Percentiles rank a stretch among this genome's conserved stretches.
These are phyloP conservation scores for Semotilus atromaculatus DNA, from an alignment of 2,797 vertebrate species.

Conservation along the genomic window DNA sequence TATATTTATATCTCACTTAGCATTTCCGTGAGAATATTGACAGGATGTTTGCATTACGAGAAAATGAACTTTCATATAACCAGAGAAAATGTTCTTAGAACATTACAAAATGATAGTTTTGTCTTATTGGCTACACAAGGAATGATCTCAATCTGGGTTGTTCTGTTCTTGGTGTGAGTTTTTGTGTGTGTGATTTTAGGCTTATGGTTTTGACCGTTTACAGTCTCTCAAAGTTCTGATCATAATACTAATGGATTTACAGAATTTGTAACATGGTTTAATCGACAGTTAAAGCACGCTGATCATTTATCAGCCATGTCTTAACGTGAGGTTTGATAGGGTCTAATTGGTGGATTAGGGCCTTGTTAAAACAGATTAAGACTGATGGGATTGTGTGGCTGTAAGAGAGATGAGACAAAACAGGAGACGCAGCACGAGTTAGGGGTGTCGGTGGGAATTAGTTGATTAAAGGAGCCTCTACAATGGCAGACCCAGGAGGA, in stretches of 20 bases:
- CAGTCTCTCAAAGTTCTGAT: neutral
- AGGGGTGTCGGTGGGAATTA: conserved; percentile 62
- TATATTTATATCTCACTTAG: neutral
- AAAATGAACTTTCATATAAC: neutral
- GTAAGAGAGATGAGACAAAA: conserved; percentile 44
- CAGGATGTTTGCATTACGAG: neutral
- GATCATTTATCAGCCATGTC: conserved; percentile 51
- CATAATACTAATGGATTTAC: neutral
- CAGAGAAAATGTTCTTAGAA: neutral
- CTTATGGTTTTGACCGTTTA: neutral
- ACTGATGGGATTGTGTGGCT: conserved; percentile 59
- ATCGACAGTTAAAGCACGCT: conserved; percentile 30
- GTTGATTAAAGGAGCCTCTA: conserved; percentile 63
- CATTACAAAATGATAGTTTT: neutral
- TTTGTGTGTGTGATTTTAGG: neutral
- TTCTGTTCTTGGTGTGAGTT: neutral
- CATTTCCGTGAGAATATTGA: neutral
- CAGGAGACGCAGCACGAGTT: conserved; percentile 26
- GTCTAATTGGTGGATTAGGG: conserved; percentile 67
- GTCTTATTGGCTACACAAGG: neutral
- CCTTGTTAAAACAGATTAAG: conserved; percentile 67
- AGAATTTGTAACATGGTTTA: neutral
- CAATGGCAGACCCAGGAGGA: conserved; percentile 44
- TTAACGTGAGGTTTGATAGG: conserved; percentile 55
- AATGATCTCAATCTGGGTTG: neutral